Base-by-base conservation (phyloP, 2,888 invertebrate genomes). In the Vesta saturnalis region DNA sequence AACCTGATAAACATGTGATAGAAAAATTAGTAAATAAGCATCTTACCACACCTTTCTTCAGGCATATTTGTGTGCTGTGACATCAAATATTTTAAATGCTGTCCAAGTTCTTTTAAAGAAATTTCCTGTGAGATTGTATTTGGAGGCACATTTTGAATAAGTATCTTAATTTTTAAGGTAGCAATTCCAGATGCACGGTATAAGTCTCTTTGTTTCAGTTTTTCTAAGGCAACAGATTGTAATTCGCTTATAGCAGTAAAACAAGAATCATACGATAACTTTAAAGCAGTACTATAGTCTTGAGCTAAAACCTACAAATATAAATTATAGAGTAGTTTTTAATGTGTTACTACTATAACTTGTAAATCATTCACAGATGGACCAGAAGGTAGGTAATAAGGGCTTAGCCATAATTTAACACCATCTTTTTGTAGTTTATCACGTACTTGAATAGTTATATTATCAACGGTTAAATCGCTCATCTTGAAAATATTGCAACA, bases 341-440 rank as follows among this genome's bases (percentile, higher is more conserved):
- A n/a, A n/a, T n/a, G n/a, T n/a, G n/a, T n/a, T n/a, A n/a, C n/a
- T n/a, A n/a, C n/a, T n/a, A n/a, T n/a, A n/a, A 88, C 88, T 85
- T 81, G 85, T 77, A 85, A 81, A 82, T 83, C 82, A 6, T 76
- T 75, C 46, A 87, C 86, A 47, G 85, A 85, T 60, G 85, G 76
- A 39, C 83, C 78, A 19, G 84, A 85, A 15, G 88, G 85, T 22
- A 82, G 80, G 57, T 88, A 88, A 79, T 90, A 94, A 0, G 94
- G 94, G 14, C 89, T 85, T 74, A 91, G 85, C 94, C 94, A 94
- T 67, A 94, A 82, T 79, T 93, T 93, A 3, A 94, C 86, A 72
- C 88, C 87, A 65, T 90, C 89, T 63, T 85, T 84, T 73, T 92
- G 91, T 35, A 94, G 83, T 77, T 88, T 89, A 0, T 89, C 89